A percentile compares a stretch with the other conserved stretches of the same genome.
These are phyloP conservation scores for Antedon mediterranea DNA, from an alignment of 53 echinoderm and acorn worm genomes.

Conservation along the genomic window DNA sequence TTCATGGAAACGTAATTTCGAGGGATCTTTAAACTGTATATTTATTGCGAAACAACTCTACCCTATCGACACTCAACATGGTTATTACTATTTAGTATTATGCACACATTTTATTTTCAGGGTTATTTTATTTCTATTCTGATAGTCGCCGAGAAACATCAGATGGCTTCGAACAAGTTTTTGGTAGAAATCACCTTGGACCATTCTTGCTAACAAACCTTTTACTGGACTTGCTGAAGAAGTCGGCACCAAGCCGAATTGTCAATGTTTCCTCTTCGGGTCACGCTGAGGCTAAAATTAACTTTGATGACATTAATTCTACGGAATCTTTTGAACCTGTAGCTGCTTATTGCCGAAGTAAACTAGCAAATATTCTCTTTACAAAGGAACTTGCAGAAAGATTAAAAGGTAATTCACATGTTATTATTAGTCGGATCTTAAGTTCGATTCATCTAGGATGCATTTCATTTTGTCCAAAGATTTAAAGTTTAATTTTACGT, in stretches of 20 bases:
- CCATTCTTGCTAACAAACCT: slow-evolving; percentile 85
- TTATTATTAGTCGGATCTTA: no score
- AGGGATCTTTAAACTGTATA: no score
- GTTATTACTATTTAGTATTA: no score
- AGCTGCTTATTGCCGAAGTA: slow-evolving; percentile 50
- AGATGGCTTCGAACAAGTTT: slow-evolving; percentile 79
- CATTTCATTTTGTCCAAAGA: no score
- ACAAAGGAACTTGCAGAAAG: slow-evolving; percentile 36
- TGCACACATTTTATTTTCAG: not conserved
- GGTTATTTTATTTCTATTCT: not conserved
- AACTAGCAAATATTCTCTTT: slow-evolving; percentile 49
- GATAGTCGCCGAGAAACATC: slow-evolving; percentile 36
- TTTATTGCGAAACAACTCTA: no score
- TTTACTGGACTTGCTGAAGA: slow-evolving; percentile 65
- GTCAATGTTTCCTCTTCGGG: slow-evolving; percentile 32
- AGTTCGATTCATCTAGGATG: no score
- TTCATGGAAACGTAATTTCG: no score
- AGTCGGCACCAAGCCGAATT: slow-evolving; percentile 52
- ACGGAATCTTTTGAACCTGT: slow-evolving; percentile 18
- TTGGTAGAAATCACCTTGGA: slow-evolving; percentile 68
- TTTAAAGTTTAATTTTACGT: no score
- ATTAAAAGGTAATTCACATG: slow-evolving; percentile 29
- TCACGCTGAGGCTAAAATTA: slow-evolving; percentile 29
- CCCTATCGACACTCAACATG: no score
- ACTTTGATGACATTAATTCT: slow-evolving; percentile 42